A percentile compares a stretch with the other conserved stretches of the same genome.
phyloP scores from a whole-genome alignment of 2,797 vertebrate species.

The Danio albolineatus region DNA sequence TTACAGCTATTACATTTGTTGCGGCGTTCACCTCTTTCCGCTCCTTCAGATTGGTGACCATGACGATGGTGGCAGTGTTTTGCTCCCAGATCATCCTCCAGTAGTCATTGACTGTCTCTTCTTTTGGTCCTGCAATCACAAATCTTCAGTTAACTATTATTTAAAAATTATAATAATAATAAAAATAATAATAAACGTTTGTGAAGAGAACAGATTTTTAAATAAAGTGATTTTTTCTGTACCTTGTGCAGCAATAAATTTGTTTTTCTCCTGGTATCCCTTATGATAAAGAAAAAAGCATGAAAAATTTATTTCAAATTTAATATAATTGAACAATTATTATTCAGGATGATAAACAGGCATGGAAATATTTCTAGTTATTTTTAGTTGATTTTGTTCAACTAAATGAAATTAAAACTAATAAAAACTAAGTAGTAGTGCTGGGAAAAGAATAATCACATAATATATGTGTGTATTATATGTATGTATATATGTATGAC shows the following conservation, averaged over 20 bases:
- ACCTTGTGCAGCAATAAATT: constrained; percentile 99
- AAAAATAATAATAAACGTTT: neutral
- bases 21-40: constrained; percentile 88
- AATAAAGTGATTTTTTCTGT: constrained; percentile 46
- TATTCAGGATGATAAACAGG: neutral
- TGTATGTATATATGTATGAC: no score
- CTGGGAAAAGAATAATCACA: no score
- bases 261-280: constrained; percentile 99
- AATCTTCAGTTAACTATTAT: neutral
- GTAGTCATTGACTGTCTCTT: constrained; percentile 97
- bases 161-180: no score
- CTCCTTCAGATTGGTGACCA: constrained; percentile 99
- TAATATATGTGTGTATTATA: no score
- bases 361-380: no score
- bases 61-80: constrained; percentile 97
- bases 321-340: neutral
- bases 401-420: no score
- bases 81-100: constrained; percentile 99
- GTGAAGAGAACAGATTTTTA: no score
- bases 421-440: neutral
- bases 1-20: neutral
- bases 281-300: constrained; percentile 58
- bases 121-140: constrained; percentile 88
- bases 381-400: no score
- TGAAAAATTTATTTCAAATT: neutral